Evolutionary conservation across 2,113 vertebrate genomes (phyloP).

Genomic region (Lagopus leucura): DNA sequence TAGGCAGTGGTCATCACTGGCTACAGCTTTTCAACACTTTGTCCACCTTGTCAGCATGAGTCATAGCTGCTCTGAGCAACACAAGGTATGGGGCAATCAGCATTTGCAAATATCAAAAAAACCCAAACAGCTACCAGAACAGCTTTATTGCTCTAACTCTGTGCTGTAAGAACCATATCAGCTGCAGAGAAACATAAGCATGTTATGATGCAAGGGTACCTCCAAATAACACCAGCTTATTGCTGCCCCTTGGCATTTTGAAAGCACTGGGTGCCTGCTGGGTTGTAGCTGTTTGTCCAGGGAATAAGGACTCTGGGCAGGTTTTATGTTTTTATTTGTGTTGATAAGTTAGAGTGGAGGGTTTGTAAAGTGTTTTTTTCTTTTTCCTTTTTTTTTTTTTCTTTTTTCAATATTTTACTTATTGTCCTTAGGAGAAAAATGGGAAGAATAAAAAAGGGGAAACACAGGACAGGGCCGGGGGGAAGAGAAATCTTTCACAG

Average conservation of each 20-base stretch:
- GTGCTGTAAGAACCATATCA: not conserved
- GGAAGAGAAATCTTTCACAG: not conserved
- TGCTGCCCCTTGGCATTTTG: not conserved
- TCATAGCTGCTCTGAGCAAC: not conserved
- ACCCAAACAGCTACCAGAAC: not conserved
- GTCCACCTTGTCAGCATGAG: not conserved
- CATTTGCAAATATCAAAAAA: not conserved
- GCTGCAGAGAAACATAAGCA: not conserved
- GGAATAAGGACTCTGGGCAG: not conserved
- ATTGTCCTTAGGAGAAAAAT: not conserved
- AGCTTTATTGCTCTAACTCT: not conserved
- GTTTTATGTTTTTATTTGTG: not conserved
- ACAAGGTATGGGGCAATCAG: not conserved
- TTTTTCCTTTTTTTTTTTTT: too few species aligned
- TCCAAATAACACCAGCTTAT: not conserved
- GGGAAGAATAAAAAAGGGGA: not conserved
- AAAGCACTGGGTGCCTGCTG: not conserved
- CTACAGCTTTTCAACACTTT: not conserved
- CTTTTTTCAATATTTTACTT: not conserved
- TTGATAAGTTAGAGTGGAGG: not conserved
- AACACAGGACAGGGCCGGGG: not conserved
- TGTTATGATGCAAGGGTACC: not conserved
- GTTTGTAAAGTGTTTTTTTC: not conserved
- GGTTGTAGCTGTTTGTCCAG: not conserved
- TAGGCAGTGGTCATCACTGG: rapidly evolving